These are phyloP conservation scores for Ganaspis brasiliensis DNA, from an alignment of 2,888 invertebrate genomes.

Conservation along the genomic window DNA sequence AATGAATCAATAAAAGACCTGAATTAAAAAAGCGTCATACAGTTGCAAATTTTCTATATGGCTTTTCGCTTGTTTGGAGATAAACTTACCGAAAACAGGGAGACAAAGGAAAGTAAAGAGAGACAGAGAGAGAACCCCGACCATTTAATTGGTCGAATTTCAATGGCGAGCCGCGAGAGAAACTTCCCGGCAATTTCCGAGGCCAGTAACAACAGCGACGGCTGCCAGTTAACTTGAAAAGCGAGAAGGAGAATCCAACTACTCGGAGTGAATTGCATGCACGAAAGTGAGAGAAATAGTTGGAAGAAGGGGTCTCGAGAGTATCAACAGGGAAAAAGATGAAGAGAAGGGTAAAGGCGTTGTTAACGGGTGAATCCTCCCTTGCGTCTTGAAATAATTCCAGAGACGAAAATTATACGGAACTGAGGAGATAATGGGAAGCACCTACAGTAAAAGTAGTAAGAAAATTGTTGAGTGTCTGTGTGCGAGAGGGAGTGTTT, in stretches of 20 bases:
- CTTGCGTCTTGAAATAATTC: slow-evolving; percentile 59
- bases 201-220: slow-evolving; percentile 57
- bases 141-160: slow-evolving; percentile 73
- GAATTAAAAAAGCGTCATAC: too few species aligned
- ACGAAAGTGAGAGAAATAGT: slow-evolving; percentile 32
- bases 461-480: slow-evolving; percentile 43
- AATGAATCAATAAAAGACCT: too few species aligned
- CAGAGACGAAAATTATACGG: slow-evolving; percentile 62
- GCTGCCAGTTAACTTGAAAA: slow-evolving; percentile 51
- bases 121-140: slow-evolving; percentile 60
- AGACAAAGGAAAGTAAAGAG: background rate
- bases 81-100: background rate
- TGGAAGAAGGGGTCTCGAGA: slow-evolving; percentile 25
- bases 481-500: slow-evolving; percentile 9
- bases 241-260: slow-evolving; percentile 45
- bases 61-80: background rate
- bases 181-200: slow-evolving; percentile 70
- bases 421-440: slow-evolving; percentile 57
- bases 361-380: slow-evolving; percentile 48
- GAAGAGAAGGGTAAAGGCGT: slow-evolving; percentile 46
- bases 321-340: slow-evolving; percentile 24
- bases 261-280: slow-evolving; percentile 46
- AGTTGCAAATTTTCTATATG: background rate
- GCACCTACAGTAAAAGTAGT: slow-evolving; percentile 50
- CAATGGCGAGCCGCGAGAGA: slow-evolving; percentile 63